These are phyloP conservation scores for Phalanger gymnotis DNA, from an alignment of 2,797 vertebrate genomes.

Conservation along the genomic window DNA sequence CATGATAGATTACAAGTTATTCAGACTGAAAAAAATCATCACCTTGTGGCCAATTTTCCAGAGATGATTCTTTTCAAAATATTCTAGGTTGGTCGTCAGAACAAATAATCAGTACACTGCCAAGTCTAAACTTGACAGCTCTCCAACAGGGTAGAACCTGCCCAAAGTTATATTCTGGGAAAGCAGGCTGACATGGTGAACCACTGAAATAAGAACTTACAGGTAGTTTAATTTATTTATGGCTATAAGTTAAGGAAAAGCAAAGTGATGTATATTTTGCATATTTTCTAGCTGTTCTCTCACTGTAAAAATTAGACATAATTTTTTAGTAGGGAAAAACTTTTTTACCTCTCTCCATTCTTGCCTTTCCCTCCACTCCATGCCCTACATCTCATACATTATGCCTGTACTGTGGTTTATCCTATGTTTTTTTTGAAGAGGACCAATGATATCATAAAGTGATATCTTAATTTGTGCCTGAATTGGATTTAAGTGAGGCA, in stretches of 20 bases:
- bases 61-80: neutral
- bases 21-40: neutral
- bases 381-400: no score
- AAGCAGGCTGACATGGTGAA: neutral
- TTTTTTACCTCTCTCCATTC: no score
- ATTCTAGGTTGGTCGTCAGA: neutral
- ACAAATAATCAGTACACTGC: neutral
- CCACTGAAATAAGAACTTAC: neutral
- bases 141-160: neutral
- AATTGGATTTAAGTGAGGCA: neutral
- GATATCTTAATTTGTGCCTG: no score
- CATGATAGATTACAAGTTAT: neutral
- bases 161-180: neutral
- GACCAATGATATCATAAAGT: no score
- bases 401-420: neutral
- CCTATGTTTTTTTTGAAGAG: no score
- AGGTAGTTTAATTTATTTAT: neutral
- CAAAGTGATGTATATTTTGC: neutral
- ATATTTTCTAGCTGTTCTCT: neutral
- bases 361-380: no score
- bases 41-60: neutral
- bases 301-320: neutral
- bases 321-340: no score
- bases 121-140: neutral
- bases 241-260: neutral